These are phyloP conservation scores for Melikaiella ostensackeni DNA, from an alignment of 2,888 invertebrate species.

Conservation along the genomic window DNA sequence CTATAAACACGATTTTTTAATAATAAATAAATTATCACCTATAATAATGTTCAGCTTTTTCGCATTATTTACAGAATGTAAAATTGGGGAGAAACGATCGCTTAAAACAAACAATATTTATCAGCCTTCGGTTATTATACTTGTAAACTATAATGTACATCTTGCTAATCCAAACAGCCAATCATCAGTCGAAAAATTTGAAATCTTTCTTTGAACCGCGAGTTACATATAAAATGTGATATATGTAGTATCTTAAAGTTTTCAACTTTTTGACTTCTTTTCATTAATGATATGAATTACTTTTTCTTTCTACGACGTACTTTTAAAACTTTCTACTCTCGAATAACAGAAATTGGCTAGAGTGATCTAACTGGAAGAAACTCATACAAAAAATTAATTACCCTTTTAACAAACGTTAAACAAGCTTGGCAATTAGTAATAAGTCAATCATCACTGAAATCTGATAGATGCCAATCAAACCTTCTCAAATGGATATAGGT, in stretches of 20 bases:
- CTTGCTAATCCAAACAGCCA: background rate
- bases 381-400: background rate
- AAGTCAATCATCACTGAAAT: background rate
- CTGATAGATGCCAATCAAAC: background rate
- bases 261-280: background rate
- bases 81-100: constrained; percentile 57
- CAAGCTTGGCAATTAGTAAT: background rate
- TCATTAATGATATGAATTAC: constrained; percentile 68
- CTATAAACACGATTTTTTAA: constrained; percentile 57
- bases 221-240: constrained; percentile 17
- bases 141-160: constrained; percentile 12
- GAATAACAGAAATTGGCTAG: background rate
- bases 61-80: constrained; percentile 71
- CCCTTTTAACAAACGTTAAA: too few species aligned
- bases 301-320: constrained; percentile 49
- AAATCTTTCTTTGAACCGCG: background rate
- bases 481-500: background rate
- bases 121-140: constrained; percentile 55
- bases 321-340: constrained; percentile 1
- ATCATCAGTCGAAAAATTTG: constrained; percentile 39
- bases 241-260: background rate
- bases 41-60: constrained; percentile 61
- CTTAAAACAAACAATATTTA: constrained; percentile 59
- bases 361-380: background rate
- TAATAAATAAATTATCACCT: constrained; percentile 75